These are phyloP conservation scores for Loriculus beryllinus DNA, from an alignment of 2,797 vertebrate species.

Conservation along the genomic window DNA sequence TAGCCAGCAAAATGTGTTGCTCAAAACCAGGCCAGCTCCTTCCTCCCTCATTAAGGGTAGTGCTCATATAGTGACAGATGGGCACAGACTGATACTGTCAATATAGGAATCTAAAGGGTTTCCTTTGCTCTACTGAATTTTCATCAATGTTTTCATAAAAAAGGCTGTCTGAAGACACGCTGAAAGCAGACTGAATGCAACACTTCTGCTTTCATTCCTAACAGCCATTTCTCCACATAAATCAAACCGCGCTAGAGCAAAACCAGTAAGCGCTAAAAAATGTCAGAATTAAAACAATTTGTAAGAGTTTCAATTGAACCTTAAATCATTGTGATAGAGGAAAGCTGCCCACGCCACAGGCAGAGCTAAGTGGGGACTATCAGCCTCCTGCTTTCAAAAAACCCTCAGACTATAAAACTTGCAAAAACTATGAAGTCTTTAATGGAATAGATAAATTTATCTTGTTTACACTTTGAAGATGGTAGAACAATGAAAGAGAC, in stretches of 20 bases:
- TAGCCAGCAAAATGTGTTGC: neutral
- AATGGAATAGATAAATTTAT: constrained; percentile 58
- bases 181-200: neutral
- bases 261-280: neutral
- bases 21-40: neutral
- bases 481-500: neutral
- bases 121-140: neutral
- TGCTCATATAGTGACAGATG: neutral
- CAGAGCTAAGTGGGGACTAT: constrained; percentile 46
- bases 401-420: constrained; percentile 33
- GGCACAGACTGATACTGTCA: neutral
- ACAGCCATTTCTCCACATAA: neutral
- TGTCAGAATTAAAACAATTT: constrained; percentile 29
- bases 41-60: neutral
- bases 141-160: neutral
- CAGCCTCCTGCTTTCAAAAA: constrained; percentile 41
- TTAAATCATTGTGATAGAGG: constrained; percentile 19
- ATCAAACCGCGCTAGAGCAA: neutral
- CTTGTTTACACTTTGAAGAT: constrained; percentile 25
- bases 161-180: neutral
- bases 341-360: constrained; percentile 3
- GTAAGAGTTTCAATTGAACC: constrained; percentile 14
- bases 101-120: neutral
- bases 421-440: constrained; percentile 30
- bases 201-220: neutral